Conservation (phyloP, 1,140 invertebrate genomes). For the Scaptomyza hsui region DNA sequence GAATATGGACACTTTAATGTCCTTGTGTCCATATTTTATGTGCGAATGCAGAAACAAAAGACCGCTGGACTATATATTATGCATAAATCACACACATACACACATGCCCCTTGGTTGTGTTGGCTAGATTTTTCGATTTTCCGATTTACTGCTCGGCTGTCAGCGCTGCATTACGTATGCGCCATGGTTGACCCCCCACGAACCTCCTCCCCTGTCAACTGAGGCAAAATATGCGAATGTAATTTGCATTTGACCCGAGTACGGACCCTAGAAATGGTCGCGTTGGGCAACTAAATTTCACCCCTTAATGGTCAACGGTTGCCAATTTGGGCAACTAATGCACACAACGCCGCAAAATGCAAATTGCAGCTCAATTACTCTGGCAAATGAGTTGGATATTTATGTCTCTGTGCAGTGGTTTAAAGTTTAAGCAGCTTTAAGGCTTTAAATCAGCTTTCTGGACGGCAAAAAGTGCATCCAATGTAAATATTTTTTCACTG, state of each 20-base stretch:
- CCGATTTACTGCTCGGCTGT: conserved; percentile 66
- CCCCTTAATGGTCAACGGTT: conserved; percentile 15
- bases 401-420: conserved; percentile 6
- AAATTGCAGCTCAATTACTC: conserved; percentile 42
- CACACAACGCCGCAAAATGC: conserved; percentile 7
- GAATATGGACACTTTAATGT: conserved; percentile 12
- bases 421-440: conserved; percentile 19
- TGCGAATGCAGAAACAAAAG: conserved; percentile 25
- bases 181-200: conserved; percentile 32
- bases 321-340: conserved; percentile 42
- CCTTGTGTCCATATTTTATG: conserved; percentile 8
- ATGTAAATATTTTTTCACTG: conserved; percentile 74
- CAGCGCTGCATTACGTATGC: conserved; percentile 70
- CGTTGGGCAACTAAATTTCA: conserved; percentile 45
- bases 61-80: conserved; percentile 46
- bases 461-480: conserved; percentile 29
- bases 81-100: conserved; percentile 66
- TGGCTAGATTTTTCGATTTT: conserved; percentile 60
- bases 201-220: conserved; percentile 24
- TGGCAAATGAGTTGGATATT: conserved; percentile 26
- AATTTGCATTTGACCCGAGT: conserved; percentile 54
- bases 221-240: conserved; percentile 60
- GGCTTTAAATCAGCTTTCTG: conserved; percentile 1
- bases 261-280: not conserved
- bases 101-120: conserved; percentile 17